Evolutionary conservation across 2,113 vertebrate species (phyloP), one percentile per base, ranked within the genome.

Genomic region (Amia ocellicauda): DNA sequence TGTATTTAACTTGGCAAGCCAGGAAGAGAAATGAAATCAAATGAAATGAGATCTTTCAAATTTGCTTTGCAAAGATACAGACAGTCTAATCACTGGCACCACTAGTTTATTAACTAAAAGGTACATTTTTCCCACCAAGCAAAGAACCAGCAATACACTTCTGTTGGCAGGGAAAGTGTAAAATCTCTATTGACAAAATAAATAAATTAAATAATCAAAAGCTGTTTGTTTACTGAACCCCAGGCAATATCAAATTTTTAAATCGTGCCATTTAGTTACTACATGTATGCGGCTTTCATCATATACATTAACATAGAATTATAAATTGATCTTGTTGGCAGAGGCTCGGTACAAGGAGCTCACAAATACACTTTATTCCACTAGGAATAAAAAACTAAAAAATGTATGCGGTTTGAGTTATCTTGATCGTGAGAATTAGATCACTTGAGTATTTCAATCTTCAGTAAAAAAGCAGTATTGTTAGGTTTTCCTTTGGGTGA

Each of bases 21-120:
- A 56, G 66, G 45, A 56, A 45, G 28, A 41, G 31, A 52, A 76
- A 77, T 82, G 74, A 83, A 84, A 78, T n/a, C n/a, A n/a, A n/a
- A n/a, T n/a, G n/a, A n/a, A n/a, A n/a, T n/a, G 73, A 65, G 57
- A 78, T 69, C 79, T 82, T 69, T 85, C 71, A 84, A 22, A 13
- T 42, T 59, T 51, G 7, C 58, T n/a, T n/a, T 53, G 65, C 67
- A 63, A 57, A 73, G 69, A 81, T 75, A 76, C 55, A 72, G 73
- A 66, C 42, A 8, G 54, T 52, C 56, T 76, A 75, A 80, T 79
- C 63, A 56, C 66, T 63, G 72, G 75, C 73, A 72, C 67, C 45
- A 45, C 66, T 62, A 53, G 59, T n/a, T n/a, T 42, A 23, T 61
- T 61, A 68, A 69, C 62, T 22, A 11, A 53, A 23, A 36, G 31